Evolutionary conservation across 2,113 vertebrate species (phyloP), one percentile per base, ranked within the genome.

Genomic region (Actenoides hombroni): DNA sequence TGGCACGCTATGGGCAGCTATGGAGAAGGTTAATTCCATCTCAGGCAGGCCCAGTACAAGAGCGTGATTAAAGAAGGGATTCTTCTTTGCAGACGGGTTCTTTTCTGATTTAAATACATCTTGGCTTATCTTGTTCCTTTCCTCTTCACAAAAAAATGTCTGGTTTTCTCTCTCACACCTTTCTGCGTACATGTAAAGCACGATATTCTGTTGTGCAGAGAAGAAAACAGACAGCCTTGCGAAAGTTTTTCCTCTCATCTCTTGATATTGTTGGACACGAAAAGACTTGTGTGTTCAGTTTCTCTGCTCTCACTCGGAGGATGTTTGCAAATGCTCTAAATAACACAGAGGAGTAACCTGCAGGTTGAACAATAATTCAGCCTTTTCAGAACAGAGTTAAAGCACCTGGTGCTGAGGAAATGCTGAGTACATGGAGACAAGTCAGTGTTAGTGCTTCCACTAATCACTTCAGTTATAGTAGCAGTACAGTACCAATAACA

Each of bases 111-210:
- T 39, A 35, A 79, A 44, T 56, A 15, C 12, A 68, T 68, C 56
- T 71, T 70, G 64, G 6, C 48, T 61, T 5, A 57, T 69, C 13
- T 82, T 82, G 1, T 69, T 92, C 26, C 14, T 80, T 92, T 96
- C 46, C 35, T 70, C n/a, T 88, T 63, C 61, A 94, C 64, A 92
- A 92, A 96, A 59, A 93, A 94, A 83, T n/a, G 17, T n/a, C 57
- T 77, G 40, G 2, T 83, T 70, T 94, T 77, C 78, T 61, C 28
- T 91, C 48, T 46, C 93, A 76, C 26, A 77, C 74, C 65, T 51
- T 92, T 79, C 74, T 95, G 54, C 0, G 0, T 35, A 44, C 18
- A 11, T 56, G 13, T 80, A 80, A 59, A 88, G 13, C 37, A 86
- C 2, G 10, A 60, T 65, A 65, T 5, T 59, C 11, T 49, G 6